These are phyloP conservation scores for Pemphredon lugubris DNA, from an alignment of 2,888 invertebrate species.

Conservation along the genomic window DNA sequence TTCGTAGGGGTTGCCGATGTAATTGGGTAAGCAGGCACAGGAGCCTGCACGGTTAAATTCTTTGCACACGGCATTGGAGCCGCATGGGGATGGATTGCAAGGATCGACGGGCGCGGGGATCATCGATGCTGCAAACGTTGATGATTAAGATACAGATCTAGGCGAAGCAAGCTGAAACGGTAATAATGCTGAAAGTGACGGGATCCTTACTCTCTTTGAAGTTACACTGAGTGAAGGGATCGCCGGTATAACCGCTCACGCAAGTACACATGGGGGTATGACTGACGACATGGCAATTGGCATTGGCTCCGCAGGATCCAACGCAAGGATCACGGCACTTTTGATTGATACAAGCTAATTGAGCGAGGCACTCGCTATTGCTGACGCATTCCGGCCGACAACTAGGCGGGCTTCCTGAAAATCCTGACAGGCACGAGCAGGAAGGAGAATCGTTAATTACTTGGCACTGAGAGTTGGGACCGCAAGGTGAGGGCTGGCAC, in stretches of 20 bases:
- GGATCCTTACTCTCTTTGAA: conserved; percentile 66
- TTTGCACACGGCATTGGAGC: conserved; percentile 87
- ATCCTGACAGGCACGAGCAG: conserved; percentile 84
- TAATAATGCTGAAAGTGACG: neutral
- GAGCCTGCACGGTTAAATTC: conserved; percentile 83
- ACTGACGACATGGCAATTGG: conserved; percentile 81
- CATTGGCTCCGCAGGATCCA: conserved; percentile 81
- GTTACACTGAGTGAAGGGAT: conserved; percentile 84
- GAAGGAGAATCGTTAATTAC: conserved; percentile 81
- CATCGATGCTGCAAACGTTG: neutral
- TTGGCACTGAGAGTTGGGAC: conserved; percentile 84
- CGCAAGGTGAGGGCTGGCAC: conserved; percentile 91
- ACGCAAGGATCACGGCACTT: conserved; percentile 84
- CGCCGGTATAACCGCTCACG: conserved; percentile 83
- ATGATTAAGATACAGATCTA: neutral
- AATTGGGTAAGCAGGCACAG: conserved; percentile 82
- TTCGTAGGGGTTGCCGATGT: conserved; percentile 81
- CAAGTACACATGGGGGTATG: conserved; percentile 83
- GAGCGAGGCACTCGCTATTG: conserved; percentile 86
- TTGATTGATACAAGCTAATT: conserved; percentile 86
- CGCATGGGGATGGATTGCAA: conserved; percentile 90
- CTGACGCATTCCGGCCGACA: conserved; percentile 86
- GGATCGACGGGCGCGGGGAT: conserved; percentile 81
- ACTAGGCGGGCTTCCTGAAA: conserved; percentile 85
- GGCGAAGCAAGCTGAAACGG: neutral